These are phyloP conservation scores for Rhysida immarginata DNA, from an alignment of 1,140 invertebrate genomes.

Conservation along the genomic window DNA sequence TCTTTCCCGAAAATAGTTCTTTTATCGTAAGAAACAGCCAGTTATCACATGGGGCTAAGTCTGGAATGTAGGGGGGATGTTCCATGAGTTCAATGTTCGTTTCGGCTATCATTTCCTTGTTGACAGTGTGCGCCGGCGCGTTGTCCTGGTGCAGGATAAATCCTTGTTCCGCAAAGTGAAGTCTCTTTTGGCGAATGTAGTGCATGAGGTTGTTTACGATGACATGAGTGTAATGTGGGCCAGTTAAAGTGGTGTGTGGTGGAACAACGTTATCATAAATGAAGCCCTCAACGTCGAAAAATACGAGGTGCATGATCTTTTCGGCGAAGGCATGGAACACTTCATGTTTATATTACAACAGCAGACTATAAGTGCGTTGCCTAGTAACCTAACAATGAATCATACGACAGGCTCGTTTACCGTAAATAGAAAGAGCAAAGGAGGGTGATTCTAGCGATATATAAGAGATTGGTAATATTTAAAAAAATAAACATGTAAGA, in stretches of 20 bases:
- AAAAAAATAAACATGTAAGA: no score
- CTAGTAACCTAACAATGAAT: no score
- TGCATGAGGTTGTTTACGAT: background rate
- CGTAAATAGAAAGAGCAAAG: no score
- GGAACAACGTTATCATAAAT: background rate
- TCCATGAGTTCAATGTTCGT: background rate
- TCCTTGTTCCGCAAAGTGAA: background rate
- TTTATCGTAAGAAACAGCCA: background rate
- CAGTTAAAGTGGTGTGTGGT: background rate
- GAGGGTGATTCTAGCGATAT: no score
- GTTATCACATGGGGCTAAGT: background rate
- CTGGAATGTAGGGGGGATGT: background rate
- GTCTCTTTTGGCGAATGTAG: background rate
- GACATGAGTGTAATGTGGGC: background rate
- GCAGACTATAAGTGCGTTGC: no score
- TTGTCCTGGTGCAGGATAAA: background rate
- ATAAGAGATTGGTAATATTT: no score
- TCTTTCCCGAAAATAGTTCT: background rate
- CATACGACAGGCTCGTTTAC: no score
- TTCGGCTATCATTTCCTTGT: background rate
- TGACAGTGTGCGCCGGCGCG: background rate
- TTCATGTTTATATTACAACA: no score
- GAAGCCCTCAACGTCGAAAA: background rate
- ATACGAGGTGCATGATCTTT: background rate
- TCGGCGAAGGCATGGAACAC: background rate